Evolutionary conservation across 2,888 invertebrate species (phyloP), one percentile per base, ranked within the genome.

Genomic region (Colostygia pectinataria): DNA sequence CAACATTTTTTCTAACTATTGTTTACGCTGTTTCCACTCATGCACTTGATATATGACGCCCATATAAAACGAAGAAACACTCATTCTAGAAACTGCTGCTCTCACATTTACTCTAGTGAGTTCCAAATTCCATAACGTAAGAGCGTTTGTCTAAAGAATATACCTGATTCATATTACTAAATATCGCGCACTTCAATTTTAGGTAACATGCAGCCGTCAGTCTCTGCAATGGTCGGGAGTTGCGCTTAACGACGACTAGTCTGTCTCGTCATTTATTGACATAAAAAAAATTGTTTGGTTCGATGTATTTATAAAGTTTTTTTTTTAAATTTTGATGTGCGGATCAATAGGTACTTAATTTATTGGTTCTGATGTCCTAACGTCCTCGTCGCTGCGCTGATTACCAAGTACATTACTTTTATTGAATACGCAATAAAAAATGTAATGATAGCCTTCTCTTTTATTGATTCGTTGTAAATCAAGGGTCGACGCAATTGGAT

Each of bases 401-500:
- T 80, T 79, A 78, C 76, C 55, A 63, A 77, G 74, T 83, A 78
- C 83, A 81, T 86, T 87, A 80, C 79, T 84, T 87, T 88, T 89
- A 87, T 88, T 84, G 84, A 83, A 79, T 78, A 72, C 77, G 80
- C 71, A 78, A 80, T 89, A 87, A 89, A 88, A 78, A 67, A 68
- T 71, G 83, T 84, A 87, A 87, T 86, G 83, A 88, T 82, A 74
- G 83, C 82, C 83, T 80, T 77, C 80, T 74, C 77, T 84, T 89
- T 89, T 88, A 87, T 88, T 86, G 87, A 85, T 85, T 82, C 84
- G 77, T 79, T 83, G 86, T 89, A 89, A 89, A 89, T 88, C 84
- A 87, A 80, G 77, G 69, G 80, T 80, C 80, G 77, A 78, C 70
- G 79, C 84, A 81, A 87, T 89, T 86, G 83, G 80, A 86, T 88